Percentiles rank a stretch among this genome's conserved stretches.
phyloP scores from a whole-genome alignment of 2,888 invertebrate species.

The Miltochrista miniata region DNA sequence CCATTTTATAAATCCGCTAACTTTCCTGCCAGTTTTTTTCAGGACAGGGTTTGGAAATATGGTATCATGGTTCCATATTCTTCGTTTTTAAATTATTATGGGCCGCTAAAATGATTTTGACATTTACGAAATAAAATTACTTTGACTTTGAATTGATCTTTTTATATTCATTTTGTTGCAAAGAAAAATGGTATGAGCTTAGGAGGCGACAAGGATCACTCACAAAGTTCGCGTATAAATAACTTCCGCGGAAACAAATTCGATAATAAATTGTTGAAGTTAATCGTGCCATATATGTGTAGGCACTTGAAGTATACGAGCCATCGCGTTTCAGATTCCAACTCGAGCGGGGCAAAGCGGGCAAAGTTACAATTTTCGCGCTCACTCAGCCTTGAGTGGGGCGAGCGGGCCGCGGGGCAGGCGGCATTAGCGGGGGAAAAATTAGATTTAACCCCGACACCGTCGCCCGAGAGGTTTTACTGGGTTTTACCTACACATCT shows the following conservation, averaged over 20 bases:
- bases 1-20: no score
- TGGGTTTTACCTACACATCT: constrained; percentile 56
- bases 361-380: constrained; percentile 62
- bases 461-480: constrained; percentile 53
- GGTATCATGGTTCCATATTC: no score
- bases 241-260: constrained; percentile 18
- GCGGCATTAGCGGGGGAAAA: constrained; percentile 72
- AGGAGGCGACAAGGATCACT: no score
- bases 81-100: no score
- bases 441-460: constrained; percentile 79
- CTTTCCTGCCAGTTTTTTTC: no score
- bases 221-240: constrained; percentile 2
- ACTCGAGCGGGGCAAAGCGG: constrained; percentile 43
- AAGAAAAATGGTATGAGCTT: no score
- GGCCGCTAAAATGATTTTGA: no score
- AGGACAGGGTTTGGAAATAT: no score
- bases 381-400: constrained; percentile 66
- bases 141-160: no score
- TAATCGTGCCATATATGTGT: constrained; percentile 33
- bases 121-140: no score
- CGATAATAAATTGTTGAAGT: constrained; percentile 26
- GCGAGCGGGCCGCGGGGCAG: constrained; percentile 39
- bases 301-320: constrained; percentile 5
- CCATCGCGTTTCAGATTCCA: constrained; percentile 41
- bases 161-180: no score